A percentile compares a stretch with the other conserved stretches of the same genome.
phyloP scores from a whole-genome alignment of 2,113 vertebrate genomes.

The Aspiorhynchus laticeps region DNA sequence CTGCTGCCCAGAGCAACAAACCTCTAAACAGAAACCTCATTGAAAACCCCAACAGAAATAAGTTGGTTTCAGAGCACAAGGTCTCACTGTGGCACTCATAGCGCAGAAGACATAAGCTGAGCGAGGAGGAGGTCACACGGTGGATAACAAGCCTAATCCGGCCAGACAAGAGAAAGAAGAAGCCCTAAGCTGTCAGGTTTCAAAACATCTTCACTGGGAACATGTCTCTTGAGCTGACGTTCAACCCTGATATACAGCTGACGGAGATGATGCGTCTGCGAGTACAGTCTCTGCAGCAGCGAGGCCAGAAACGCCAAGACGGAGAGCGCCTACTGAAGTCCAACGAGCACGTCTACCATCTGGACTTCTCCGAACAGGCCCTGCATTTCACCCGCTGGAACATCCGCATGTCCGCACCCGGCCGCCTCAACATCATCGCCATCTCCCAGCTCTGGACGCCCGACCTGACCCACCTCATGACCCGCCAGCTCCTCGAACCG shows the following conservation, averaged over 20 bases:
- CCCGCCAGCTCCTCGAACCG: slow-evolving; percentile 89
- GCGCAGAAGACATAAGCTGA: neutral
- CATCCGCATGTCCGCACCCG: slow-evolving; percentile 73
- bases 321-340: slow-evolving; percentile 85
- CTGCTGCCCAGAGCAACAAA: slow-evolving; percentile 36
- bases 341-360: slow-evolving; percentile 79
- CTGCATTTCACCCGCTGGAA: slow-evolving; percentile 82
- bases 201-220: neutral
- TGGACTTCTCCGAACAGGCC: slow-evolving; percentile 81
- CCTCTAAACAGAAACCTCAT: slow-evolving; percentile 22
- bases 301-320: slow-evolving; percentile 80
- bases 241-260: slow-evolving; percentile 77
- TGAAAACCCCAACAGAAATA: too few relatives aligned
- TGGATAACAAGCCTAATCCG: neutral
- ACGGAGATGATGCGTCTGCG: slow-evolving; percentile 85
- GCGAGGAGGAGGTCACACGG: neutral
- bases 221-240: slow-evolving; percentile 68
- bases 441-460: slow-evolving; percentile 94
- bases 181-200: neutral
- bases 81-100: neutral
- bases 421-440: slow-evolving; percentile 81
- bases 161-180: neutral
- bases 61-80: slow-evolving; percentile 14
- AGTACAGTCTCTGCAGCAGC: slow-evolving; percentile 80
- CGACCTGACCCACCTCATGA: slow-evolving; percentile 93